Evolutionary conservation across 2,797 vertebrate species (phyloP).

Genomic region (Chromobotia macracanthus): DNA sequence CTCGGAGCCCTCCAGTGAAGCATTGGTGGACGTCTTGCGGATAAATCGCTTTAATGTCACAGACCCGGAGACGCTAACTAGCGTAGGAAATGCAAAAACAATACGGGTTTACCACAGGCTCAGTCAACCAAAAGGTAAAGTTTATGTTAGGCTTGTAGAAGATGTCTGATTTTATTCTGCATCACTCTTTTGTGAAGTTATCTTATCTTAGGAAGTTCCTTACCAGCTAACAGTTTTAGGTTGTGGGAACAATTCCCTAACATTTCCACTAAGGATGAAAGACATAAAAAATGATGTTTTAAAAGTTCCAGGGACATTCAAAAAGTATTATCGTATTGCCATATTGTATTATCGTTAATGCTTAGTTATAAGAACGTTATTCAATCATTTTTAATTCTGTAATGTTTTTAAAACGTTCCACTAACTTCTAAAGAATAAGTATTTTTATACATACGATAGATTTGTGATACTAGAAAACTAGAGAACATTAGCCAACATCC

Average conservation of each 20-base stretch:
- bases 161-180: constrained; percentile 12
- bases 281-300: too few species aligned
- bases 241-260: neutral
- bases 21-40: constrained; percentile 77
- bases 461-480: too few species aligned
- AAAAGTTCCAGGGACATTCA: too few species aligned
- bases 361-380: too few species aligned
- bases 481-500: too few species aligned
- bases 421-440: too few species aligned
- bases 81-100: constrained; percentile 78
- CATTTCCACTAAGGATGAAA: too few species aligned
- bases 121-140: constrained; percentile 87
- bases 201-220: neutral
- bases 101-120: constrained; percentile 91
- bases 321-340: too few species aligned
- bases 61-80: constrained; percentile 79
- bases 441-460: too few species aligned
- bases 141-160: constrained; percentile 17
- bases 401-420: too few species aligned
- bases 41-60: constrained; percentile 92
- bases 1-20: constrained; percentile 77
- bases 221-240: neutral
- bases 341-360: too few species aligned
- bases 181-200: neutral
- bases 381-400: too few species aligned